Evolutionary conservation across 2,888 invertebrate species (phyloP).

Genomic region (Caenorhabditis zanzibari): DNA sequence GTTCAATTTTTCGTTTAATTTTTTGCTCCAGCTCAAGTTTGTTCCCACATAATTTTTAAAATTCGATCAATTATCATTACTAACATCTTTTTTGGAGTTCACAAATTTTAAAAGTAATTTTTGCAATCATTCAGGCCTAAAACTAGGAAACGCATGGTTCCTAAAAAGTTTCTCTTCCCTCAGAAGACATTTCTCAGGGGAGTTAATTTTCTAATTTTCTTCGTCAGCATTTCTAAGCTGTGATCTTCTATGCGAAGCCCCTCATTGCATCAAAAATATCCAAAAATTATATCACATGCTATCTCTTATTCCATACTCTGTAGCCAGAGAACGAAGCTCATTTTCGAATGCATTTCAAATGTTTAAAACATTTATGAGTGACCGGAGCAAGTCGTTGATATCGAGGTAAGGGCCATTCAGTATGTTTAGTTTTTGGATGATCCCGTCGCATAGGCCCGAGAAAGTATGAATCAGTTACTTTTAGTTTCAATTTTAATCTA

Average conservation of each 20-base stretch:
- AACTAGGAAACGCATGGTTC: too few relatives aligned
- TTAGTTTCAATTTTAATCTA: constrained; percentile 13
- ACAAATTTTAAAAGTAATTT: too few relatives aligned
- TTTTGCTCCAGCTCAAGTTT: neutral
- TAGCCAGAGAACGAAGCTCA: neutral
- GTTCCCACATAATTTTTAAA: neutral
- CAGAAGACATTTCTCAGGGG: too few relatives aligned
- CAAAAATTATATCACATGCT: neutral
- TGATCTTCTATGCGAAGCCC: neutral
- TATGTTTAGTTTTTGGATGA: too few relatives aligned
- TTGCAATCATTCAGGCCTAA: too few relatives aligned
- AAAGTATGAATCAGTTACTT: neutral
- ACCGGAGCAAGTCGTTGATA: neutral
- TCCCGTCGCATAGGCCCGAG: too few relatives aligned
- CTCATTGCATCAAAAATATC: neutral
- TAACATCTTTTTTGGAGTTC: too few relatives aligned
- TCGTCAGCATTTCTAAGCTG: neutral
- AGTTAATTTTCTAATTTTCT: neutral
- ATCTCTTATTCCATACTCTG: neutral
- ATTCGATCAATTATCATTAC: too few relatives aligned
- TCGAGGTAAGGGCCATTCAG: neutral
- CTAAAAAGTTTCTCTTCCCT: neutral
- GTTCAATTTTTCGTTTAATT: neutral
- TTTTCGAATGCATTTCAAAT: neutral
- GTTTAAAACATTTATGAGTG: constrained; percentile 19